phyloP scores from a whole-genome alignment of 2,888 invertebrate species.

The Nymphalis polychloros region DNA sequence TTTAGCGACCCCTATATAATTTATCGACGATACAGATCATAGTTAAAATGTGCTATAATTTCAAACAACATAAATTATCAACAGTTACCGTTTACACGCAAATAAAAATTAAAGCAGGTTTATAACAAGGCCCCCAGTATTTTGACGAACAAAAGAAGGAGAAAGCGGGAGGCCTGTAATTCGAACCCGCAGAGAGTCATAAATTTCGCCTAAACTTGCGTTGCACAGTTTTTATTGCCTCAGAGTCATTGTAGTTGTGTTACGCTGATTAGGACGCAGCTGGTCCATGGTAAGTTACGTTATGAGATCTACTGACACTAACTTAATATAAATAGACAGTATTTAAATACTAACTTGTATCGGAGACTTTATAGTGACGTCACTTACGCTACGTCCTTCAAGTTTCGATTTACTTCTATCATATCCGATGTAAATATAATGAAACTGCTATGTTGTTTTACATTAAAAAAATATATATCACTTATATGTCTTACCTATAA shows the following conservation, averaged over 20 bases:
- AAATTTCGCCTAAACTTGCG: slow-evolving; percentile 39
- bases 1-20: too few species aligned
- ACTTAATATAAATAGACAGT: neutral
- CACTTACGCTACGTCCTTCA: neutral
- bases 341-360: neutral
- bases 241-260: slow-evolving; percentile 18
- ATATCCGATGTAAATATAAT: too few species aligned
- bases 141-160: slow-evolving; percentile 28
- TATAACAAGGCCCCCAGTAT: slow-evolving; percentile 47
- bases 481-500: too few species aligned
- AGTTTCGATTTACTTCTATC: neutral
- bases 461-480: too few species aligned
- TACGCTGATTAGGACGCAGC: slow-evolving; percentile 52
- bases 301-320: neutral
- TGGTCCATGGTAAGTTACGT: slow-evolving; percentile 32
- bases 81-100: slow-evolving; percentile 19
- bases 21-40: neutral
- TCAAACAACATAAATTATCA: neutral
- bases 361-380: neutral
- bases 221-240: slow-evolving; percentile 18
- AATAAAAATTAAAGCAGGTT: slow-evolving; percentile 51
- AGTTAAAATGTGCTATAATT: neutral
- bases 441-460: too few species aligned
- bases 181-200: slow-evolving; percentile 38
- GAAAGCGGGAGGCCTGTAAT: slow-evolving; percentile 30